Conservation (phyloP, 1,140 invertebrate species). For the Leptestheria dahalacensis region DNA sequence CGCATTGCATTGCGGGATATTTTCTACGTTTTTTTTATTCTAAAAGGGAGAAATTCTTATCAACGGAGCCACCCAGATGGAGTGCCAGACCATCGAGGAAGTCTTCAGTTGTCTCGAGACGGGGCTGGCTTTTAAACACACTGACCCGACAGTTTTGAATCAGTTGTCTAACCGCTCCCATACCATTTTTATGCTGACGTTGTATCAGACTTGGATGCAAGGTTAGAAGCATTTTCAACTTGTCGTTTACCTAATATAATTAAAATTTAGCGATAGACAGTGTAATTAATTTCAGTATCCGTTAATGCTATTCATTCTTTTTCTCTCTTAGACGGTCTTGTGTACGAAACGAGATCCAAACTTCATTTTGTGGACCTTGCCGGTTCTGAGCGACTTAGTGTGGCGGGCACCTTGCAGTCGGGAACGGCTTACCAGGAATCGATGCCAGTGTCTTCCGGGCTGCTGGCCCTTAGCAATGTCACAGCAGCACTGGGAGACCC, state of each 20-base stretch:
- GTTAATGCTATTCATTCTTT: too few relatives aligned
- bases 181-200: conserved; percentile 29
- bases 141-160: conserved; percentile 31
- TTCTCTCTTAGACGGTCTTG: conserved; percentile 19
- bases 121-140: conserved; percentile 30
- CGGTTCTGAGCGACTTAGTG: conserved; percentile 27
- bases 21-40: background rate
- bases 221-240: conserved; percentile 9
- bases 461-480: conserved; percentile 33
- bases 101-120: conserved; percentile 32
- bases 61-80: conserved; percentile 29
- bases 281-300: too few relatives aligned
- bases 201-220: conserved; percentile 21
- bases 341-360: conserved; percentile 26
- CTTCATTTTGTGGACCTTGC: conserved; percentile 29
- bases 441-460: conserved; percentile 32
- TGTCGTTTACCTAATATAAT: background rate
- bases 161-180: conserved; percentile 33
- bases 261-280: too few relatives aligned
- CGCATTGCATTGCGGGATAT: background rate
- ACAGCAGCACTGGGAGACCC: conserved; percentile 27
- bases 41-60: conserved; percentile 23
- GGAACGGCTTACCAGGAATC: conserved; percentile 1
- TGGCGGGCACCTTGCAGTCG: background rate
- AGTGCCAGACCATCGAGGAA: conserved; percentile 31